These are phyloP conservation scores for Danaus melanippus DNA, from an alignment of 1,140 invertebrate genomes.

Conservation along the genomic window DNA sequence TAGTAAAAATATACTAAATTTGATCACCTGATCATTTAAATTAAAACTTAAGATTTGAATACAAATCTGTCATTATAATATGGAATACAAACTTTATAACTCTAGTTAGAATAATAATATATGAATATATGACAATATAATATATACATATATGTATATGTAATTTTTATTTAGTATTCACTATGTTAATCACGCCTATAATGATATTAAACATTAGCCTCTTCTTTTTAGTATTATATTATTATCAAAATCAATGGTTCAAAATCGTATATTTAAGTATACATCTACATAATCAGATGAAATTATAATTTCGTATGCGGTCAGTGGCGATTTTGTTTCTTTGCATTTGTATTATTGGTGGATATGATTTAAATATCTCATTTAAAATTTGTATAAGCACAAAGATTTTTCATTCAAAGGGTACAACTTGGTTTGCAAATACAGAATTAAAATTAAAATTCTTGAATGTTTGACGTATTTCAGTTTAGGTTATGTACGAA, in stretches of 20 bases:
- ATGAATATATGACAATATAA: too few species aligned
- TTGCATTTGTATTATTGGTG: constrained; percentile 19
- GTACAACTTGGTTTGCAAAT: constrained; percentile 39
- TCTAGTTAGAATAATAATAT: too few species aligned
- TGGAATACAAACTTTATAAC: too few species aligned
- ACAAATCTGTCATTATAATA: too few species aligned
- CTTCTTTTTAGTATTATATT: not conserved
- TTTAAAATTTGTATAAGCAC: constrained; percentile 35
- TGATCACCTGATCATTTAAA: too few species aligned
- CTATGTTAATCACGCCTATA: too few species aligned
- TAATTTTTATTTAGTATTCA: too few species aligned
- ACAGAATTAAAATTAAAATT: constrained; percentile 31
- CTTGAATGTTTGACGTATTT: constrained; percentile 36
- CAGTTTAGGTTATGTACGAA: constrained; percentile 22
- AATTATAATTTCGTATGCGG: constrained; percentile 16
- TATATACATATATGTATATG: too few species aligned
- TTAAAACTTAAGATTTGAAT: too few species aligned
- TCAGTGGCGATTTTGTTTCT: constrained; percentile 4
- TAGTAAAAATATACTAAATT: too few species aligned
- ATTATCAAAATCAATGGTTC: not conserved
- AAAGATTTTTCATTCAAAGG: constrained; percentile 32
- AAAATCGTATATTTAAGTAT: constrained; percentile 2
- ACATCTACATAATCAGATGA: constrained; percentile 4
- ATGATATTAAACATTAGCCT: too few species aligned
- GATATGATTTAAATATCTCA: constrained; percentile 26